A percentile compares a stretch with the other conserved stretches of the same genome.
phyloP scores from a whole-genome alignment of 2,113 vertebrate genomes.

The Thalassoma bifasciatum region DNA sequence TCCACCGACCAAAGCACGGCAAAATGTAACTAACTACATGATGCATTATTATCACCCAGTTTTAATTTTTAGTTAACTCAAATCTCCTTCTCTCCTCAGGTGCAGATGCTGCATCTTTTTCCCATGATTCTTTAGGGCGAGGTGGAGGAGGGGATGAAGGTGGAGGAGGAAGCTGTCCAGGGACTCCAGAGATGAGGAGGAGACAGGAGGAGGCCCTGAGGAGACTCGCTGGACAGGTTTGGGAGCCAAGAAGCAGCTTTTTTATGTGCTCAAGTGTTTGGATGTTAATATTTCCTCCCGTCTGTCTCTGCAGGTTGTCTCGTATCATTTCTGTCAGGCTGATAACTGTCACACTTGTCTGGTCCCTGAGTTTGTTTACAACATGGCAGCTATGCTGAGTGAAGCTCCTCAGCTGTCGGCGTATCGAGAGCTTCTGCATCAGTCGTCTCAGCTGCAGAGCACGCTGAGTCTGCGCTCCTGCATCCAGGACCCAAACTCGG shows the following conservation, averaged over 20 bases:
- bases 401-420: constrained; percentile 90
- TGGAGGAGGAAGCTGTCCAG: constrained; percentile 92
- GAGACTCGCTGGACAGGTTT: constrained; percentile 93
- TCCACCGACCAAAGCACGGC: constrained; percentile 28
- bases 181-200: constrained; percentile 93
- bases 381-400: constrained; percentile 93
- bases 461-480: constrained; percentile 94
- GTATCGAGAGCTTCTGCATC: constrained; percentile 92
- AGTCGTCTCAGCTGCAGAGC: constrained; percentile 94
- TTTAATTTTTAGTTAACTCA: not conserved
- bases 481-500: constrained; percentile 93
- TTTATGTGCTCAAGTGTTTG: too few relatives aligned
- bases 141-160: constrained; percentile 49
- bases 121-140: constrained; percentile 83
- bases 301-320: constrained; percentile 87
- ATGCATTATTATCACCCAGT: not conserved
- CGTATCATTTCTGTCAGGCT: constrained; percentile 98
- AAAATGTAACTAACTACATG: constrained; percentile 83
- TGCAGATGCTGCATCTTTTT: constrained; percentile 85
- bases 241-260: too few relatives aligned
- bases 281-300: too few relatives aligned
- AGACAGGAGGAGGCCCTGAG: constrained; percentile 93
- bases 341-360: constrained; percentile 98
- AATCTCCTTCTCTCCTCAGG: constrained; percentile 74
- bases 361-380: constrained; percentile 98